These are phyloP conservation scores for Oscarella lobularis DNA, from an alignment of 37 sponge, comb jelly and placozoan species.

Conservation along the genomic window DNA sequence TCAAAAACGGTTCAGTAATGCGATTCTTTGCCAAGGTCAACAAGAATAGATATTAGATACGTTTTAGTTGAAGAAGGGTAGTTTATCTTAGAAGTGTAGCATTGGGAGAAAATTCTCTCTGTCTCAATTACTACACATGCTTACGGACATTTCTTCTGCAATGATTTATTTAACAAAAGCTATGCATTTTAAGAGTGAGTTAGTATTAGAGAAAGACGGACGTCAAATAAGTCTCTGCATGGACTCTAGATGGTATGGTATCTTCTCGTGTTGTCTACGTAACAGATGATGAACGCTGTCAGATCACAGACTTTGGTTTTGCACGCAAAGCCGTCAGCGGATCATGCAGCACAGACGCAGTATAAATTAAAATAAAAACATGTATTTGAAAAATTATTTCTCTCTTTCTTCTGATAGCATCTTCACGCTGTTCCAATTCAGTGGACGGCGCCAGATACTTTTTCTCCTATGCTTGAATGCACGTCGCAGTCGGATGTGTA, in stretches of 20 bases:
- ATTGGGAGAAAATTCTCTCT: background rate
- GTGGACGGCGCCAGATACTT: background rate
- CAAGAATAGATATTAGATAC: too few relatives aligned
- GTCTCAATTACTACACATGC: background rate
- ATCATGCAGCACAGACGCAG: background rate
- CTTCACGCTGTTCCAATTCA: background rate
- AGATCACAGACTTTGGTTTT: slow-evolving; percentile 2
- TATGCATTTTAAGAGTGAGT: background rate
- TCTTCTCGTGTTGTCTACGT: background rate
- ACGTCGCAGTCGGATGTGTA: background rate
- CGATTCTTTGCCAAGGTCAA: too few relatives aligned
- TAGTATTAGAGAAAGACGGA: too few relatives aligned
- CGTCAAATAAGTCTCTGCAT: too few relatives aligned
- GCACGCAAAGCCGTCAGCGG: background rate
- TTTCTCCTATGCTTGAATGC: background rate
- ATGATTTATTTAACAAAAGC: background rate
- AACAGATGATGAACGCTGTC: background rate
- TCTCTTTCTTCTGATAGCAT: background rate
- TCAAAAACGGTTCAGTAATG: background rate
- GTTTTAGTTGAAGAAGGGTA: too few relatives aligned
- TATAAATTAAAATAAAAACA: too few relatives aligned
- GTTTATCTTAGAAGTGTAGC: too few relatives aligned
- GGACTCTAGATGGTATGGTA: background rate
- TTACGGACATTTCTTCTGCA: background rate
- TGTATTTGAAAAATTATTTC: too few relatives aligned